Base-by-base conservation (phyloP, 2,888 invertebrate genomes). In the Drosophila infuscata region DNA sequence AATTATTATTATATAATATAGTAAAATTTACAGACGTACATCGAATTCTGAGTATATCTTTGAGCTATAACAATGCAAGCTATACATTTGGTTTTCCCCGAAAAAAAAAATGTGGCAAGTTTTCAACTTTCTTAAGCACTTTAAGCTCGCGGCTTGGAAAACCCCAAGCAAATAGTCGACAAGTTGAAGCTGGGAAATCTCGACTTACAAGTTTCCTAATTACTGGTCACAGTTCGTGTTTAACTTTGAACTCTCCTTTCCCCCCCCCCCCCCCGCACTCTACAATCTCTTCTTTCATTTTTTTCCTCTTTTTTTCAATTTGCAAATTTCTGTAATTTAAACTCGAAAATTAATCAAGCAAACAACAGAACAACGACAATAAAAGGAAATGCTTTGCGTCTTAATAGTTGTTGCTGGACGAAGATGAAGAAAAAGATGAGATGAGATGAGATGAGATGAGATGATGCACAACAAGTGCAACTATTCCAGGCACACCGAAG, bases 161-260 rank as follows among this genome's bases (percentile, higher is more conserved):
- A 41, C 7, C 36, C 12, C 36, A 33, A 52, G 12, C 56, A 32
- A 71, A 33, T 46, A 8, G n/a, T 51, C 25, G 32, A 12, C 29
- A 20, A 49, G 33, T 30, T 46, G 64, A 38, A 56, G 51, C 38
- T 35, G 56, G n/a, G 33, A 62, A 58, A 74, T 67, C 75, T 53
- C 53, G 52, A 61, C 67, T 74, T 54, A 12, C 73, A 61, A 70
- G 59, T 73, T 73, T 68, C 56, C 74, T 77, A 84, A 84, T 81
- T 81, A 81, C 65, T 56, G 74, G 63, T 51, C 69, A 61, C 61
- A 77, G 59, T 73, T 74, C 36, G 36, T 33, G 17, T 33, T 52
- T 20, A 15, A n/a, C 36, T n/a, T 9, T 4, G 29, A 1, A 3
- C 20, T 25, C 8, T 25, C 20, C 20, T 25, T 1, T 25, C 20